Percentiles rank a stretch among this genome's conserved stretches.
Conservation (phyloP, 2,113 vertebrate genomes). For the Phylloscopus trochilus region DNA sequence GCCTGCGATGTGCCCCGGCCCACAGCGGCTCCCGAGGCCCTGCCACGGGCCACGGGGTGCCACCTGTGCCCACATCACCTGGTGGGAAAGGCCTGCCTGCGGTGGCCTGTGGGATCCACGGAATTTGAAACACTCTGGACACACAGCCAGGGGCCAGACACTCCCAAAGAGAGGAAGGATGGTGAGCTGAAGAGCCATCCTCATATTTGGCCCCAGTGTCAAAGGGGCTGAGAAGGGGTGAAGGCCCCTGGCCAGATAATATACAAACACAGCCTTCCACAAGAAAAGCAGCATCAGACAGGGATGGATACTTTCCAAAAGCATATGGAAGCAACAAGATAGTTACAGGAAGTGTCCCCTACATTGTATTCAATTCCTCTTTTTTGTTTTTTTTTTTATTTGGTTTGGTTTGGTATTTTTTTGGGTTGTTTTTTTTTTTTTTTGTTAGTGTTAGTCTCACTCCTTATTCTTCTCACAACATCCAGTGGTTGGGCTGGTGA, state of each 20-base stretch:
- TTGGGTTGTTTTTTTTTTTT: no score
- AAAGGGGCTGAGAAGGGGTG: neutral
- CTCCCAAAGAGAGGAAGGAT: neutral
- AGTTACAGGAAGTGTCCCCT: neutral
- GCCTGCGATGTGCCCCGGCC: fast-evolving
- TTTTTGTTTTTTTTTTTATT: neutral
- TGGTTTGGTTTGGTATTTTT: no score
- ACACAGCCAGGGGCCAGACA: fast-evolving
- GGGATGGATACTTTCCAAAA: neutral
- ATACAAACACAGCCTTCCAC: neutral
- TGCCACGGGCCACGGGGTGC: fast-evolving
- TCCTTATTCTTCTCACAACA: fast-evolving
- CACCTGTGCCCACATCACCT: fast-evolving
- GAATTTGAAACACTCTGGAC: fast-evolving
- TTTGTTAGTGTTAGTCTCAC: neutral
- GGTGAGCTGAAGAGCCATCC: neutral
- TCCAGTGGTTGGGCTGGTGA: fast-evolving
- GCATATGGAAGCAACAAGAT: neutral
- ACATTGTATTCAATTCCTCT: fast-evolving
- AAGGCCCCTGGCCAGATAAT: neutral
- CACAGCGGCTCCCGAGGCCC: fast-evolving
- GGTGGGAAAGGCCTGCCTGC: fast-evolving
- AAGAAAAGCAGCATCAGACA: fast-evolving
- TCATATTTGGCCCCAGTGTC: no score
- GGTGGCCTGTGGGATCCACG: neutral